These are phyloP conservation scores for Peromyscus californicus DNA, from an alignment of 2,113 vertebrate genomes.

Conservation along the genomic window DNA sequence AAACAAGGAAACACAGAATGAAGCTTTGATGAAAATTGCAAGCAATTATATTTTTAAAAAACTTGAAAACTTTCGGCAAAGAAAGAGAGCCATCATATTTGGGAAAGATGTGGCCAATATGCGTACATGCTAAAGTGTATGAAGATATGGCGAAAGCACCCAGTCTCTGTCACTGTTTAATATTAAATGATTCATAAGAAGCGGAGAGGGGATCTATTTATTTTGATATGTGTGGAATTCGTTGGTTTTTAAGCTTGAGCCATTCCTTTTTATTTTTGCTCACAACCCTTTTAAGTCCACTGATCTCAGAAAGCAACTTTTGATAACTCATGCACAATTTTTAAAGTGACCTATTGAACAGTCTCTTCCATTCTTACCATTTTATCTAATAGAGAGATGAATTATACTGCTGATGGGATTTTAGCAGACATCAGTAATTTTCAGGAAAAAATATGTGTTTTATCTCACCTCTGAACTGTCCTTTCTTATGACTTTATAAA, in stretches of 20 bases:
- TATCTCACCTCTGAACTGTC: background rate
- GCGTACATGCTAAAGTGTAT: background rate
- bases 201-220: background rate
- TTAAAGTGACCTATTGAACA: background rate
- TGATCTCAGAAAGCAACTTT: background rate
- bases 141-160: background rate
- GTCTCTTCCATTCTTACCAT: background rate
- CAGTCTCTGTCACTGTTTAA: background rate
- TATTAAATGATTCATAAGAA: background rate
- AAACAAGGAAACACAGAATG: slow-evolving; percentile 46
- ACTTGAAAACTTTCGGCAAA: slow-evolving; percentile 15
- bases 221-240: background rate
- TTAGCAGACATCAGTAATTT: background rate
- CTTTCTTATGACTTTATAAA: background rate
- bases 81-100: background rate
- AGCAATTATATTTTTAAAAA: background rate
- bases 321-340: background rate
- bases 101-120: background rate
- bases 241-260: background rate
- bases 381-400: background rate
- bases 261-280: background rate
- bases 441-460: background rate
- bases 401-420: background rate
- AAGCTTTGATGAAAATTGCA: background rate
- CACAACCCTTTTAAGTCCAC: background rate